phyloP scores from a whole-genome alignment of 2,797 vertebrate species.

The Borostomias antarcticus region DNA sequence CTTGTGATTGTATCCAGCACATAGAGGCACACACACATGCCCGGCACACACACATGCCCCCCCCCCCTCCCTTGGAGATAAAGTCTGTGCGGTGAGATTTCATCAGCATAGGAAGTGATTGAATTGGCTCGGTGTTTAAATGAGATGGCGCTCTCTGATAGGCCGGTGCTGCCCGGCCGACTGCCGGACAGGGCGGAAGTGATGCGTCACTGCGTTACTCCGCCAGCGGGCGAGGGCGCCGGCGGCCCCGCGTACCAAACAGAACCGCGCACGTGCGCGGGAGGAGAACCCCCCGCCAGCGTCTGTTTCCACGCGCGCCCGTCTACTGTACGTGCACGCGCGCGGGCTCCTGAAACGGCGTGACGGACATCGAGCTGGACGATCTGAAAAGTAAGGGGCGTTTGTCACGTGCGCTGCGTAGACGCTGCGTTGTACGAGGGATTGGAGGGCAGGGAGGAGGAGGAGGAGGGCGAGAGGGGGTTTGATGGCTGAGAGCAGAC shows the following conservation, averaged over 20 bases:
- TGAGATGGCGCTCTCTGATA: constrained; percentile 37
- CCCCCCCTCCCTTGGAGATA: constrained; percentile 8
- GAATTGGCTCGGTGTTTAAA: constrained; percentile 64
- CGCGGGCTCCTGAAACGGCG: too few relatives aligned
- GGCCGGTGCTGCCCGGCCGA: neutral
- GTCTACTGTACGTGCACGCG: too few relatives aligned
- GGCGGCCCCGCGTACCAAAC: too few relatives aligned
- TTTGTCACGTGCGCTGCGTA: neutral
- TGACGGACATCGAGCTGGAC: neutral
- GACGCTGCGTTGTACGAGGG: neutral
- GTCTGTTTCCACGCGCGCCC: too few relatives aligned
- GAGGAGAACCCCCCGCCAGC: too few relatives aligned
- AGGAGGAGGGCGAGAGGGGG: constrained; percentile 40
- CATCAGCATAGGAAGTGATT: constrained; percentile 55
- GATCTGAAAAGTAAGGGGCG: neutral
- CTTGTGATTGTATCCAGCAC: neutral
- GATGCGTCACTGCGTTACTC: too few relatives aligned
- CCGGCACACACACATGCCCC: neutral
- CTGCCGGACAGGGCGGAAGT: too few relatives aligned
- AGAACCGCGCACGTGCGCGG: too few relatives aligned
- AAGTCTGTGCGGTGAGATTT: constrained; percentile 28
- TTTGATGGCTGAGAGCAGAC: constrained; percentile 64
- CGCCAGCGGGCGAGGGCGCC: too few relatives aligned
- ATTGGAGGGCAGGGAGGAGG: constrained; percentile 14
- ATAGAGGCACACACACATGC: constrained; percentile 23